A percentile compares a stretch with the other conserved stretches of the same genome.
phyloP scores from a whole-genome alignment of 2,797 vertebrate species.

The Aphelocoma californica region DNA sequence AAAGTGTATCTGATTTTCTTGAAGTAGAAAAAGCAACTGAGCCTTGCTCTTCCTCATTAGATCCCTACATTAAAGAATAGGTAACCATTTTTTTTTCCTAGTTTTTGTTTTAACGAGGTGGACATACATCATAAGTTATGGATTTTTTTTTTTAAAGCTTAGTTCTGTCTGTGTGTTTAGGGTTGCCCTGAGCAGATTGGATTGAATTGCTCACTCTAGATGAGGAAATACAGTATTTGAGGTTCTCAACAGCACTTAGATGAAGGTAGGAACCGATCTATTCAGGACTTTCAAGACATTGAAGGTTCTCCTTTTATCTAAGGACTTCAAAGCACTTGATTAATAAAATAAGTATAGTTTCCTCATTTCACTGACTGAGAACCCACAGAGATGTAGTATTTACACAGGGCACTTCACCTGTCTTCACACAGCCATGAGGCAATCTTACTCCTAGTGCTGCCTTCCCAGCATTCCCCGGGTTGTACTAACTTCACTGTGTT shows the following conservation, averaged over 20 bases:
- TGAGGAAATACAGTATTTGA: neutral
- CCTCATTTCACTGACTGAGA: neutral
- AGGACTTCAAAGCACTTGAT: constrained; percentile 10
- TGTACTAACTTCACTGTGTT: neutral
- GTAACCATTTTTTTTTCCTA: neutral
- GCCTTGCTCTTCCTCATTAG: constrained; percentile 1
- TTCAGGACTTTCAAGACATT: neutral
- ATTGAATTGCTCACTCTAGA: neutral
- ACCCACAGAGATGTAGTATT: neutral
- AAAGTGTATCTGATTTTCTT: constrained; percentile 30
- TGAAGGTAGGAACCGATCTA: neutral
- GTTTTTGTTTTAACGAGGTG: neutral
- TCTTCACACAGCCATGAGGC: neutral
- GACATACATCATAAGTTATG: neutral
- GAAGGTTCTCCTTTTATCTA: neutral
- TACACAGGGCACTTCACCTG: neutral
- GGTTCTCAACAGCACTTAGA: neutral
- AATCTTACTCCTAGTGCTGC: neutral
- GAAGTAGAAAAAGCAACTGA: constrained; percentile 5
- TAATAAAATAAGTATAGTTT: neutral
- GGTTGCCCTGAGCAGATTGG: neutral
- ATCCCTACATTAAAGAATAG: neutral
- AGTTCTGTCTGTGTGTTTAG: neutral
- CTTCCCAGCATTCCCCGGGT: neutral
- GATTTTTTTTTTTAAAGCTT: neutral